These are phyloP conservation scores for Saccopteryx bilineata DNA, from an alignment of 2,113 vertebrate species.

Conservation along the genomic window DNA sequence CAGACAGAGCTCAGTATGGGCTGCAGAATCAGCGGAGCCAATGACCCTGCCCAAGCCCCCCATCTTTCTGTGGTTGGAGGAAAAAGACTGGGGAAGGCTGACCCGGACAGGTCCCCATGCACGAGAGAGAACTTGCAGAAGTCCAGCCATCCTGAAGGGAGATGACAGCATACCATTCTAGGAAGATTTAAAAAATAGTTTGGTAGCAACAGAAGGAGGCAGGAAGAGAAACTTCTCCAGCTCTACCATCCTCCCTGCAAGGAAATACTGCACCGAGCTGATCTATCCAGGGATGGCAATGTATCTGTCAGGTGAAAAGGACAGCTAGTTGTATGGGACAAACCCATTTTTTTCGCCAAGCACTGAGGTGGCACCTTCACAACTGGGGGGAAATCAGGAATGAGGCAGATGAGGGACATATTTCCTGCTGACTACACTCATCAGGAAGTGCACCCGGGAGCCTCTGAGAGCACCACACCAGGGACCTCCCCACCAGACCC, in stretches of 20 bases:
- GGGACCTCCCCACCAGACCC: background rate
- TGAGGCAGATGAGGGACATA: background rate
- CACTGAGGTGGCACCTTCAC: background rate
- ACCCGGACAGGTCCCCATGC: background rate
- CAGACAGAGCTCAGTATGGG: background rate
- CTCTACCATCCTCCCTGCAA: background rate
- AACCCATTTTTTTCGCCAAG: background rate
- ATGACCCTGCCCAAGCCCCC: background rate
- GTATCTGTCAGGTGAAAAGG: background rate
- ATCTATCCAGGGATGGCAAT: background rate
- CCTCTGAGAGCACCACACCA: background rate
- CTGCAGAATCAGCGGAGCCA: background rate
- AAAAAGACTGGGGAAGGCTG: background rate
- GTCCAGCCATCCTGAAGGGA: background rate
- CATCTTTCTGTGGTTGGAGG: background rate
- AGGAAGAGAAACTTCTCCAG: background rate
- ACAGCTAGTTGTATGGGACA: background rate
- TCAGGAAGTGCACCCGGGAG: background rate
- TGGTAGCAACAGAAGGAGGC: background rate
- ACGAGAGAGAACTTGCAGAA: background rate
- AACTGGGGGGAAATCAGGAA: background rate
- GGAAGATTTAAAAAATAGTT: background rate
- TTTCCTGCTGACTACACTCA: background rate
- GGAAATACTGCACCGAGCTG: background rate
- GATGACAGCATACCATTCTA: background rate